phyloP scores from a whole-genome alignment of 2,888 invertebrate species.

The Dione juno region DNA sequence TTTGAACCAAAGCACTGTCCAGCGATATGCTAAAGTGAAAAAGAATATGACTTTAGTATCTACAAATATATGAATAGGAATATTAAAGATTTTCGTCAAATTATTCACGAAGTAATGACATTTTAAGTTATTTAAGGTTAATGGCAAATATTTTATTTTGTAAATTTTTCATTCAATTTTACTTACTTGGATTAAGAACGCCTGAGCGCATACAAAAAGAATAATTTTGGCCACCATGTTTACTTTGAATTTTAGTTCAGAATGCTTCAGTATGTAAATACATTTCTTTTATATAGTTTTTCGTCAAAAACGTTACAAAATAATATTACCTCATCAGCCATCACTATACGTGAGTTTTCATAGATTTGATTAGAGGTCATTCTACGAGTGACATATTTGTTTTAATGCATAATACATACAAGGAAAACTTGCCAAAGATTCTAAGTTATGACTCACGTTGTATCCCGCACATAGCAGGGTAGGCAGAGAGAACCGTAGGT shows the following conservation, averaged over 20 bases:
- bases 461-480: too few species aligned
- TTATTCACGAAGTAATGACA: background rate
- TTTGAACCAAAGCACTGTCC: background rate
- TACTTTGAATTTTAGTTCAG: slow-evolving; percentile 9
- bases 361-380: background rate
- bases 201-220: slow-evolving; percentile 51
- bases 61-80: too few species aligned
- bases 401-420: too few species aligned
- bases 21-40: background rate
- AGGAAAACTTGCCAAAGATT: too few species aligned
- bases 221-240: slow-evolving; percentile 50
- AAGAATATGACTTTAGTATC: background rate
- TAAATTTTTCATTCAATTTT: background rate
- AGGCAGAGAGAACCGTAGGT: too few species aligned
- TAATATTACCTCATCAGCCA: background rate
- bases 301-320: background rate
- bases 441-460: too few species aligned
- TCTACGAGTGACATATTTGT: background rate
- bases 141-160: background rate
- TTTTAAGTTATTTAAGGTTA: too few species aligned
- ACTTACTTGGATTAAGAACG: slow-evolving; percentile 51
- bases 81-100: too few species aligned
- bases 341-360: background rate
- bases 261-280: background rate
- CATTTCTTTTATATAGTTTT: background rate